These are phyloP conservation scores for Pristionchus maxplancki DNA, from an alignment of 2,888 invertebrate species.

Conservation along the genomic window DNA sequence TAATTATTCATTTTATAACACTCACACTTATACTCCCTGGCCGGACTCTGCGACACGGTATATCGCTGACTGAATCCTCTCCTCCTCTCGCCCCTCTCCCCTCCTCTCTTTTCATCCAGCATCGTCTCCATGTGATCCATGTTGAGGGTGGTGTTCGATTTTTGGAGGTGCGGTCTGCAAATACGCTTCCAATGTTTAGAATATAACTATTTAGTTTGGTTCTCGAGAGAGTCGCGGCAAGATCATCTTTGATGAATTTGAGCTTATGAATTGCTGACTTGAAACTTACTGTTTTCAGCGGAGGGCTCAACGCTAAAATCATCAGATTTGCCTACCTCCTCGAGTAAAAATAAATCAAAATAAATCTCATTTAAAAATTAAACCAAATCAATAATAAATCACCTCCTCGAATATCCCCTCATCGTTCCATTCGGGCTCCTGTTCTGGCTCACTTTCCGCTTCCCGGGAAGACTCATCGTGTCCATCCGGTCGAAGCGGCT, in stretches of 20 bases:
- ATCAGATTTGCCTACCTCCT: too few species aligned
- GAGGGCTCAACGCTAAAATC: too few species aligned
- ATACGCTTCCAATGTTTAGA: too few species aligned
- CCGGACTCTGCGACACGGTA: conserved; percentile 65
- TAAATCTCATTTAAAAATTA: too few species aligned
- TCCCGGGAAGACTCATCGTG: conserved; percentile 73
- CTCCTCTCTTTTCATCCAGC: conserved; percentile 57
- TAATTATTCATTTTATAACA: conserved; percentile 43
- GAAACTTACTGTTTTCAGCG: too few species aligned
- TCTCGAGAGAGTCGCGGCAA: too few species aligned
- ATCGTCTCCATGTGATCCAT: conserved; percentile 64
- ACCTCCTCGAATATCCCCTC: conserved; percentile 61
- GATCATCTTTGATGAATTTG: too few species aligned
- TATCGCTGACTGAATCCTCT: conserved; percentile 58
- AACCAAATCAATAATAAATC: too few species aligned
- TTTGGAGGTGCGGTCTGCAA: conserved; percentile 58
- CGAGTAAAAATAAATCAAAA: too few species aligned
- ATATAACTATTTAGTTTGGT: too few species aligned
- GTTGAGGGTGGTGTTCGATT: conserved; percentile 66
- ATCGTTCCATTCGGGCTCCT: conserved; percentile 68
- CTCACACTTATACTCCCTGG: conserved; percentile 57
- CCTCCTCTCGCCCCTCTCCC: conserved; percentile 42
- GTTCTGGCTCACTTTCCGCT: conserved; percentile 63
- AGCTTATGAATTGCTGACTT: too few species aligned
- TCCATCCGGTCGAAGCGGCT: conserved; percentile 59